A percentile compares a stretch with the other conserved stretches of the same genome.
Evolutionary conservation across 2,113 vertebrate genomes (phyloP).

Genomic region (Calyptommatus sinebrachiatus): DNA sequence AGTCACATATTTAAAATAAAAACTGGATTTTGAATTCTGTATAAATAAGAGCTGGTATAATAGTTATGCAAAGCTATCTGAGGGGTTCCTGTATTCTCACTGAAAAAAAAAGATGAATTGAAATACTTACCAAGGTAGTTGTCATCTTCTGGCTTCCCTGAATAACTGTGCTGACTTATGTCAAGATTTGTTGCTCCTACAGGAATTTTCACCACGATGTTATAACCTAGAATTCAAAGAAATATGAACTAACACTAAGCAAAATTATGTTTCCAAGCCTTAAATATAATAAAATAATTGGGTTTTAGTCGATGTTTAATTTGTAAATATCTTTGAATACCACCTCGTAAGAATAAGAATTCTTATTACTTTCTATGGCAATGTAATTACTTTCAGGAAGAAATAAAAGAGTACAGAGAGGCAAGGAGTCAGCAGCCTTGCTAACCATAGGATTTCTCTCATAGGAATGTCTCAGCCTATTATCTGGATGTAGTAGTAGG

Average conservation of each 20-base stretch:
- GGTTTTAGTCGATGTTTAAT: too few relatives aligned
- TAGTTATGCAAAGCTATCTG: constrained; percentile 1
- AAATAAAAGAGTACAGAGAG: too few relatives aligned
- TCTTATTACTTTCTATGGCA: too few relatives aligned
- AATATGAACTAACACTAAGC: constrained; percentile 44
- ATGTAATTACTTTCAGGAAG: not conserved
- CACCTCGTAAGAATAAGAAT: too few relatives aligned
- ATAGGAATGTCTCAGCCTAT: too few relatives aligned
- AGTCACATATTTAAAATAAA: not conserved
- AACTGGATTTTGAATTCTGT: not conserved
- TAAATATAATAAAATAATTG: not conserved
- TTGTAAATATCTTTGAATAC: too few relatives aligned
- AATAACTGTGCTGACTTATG: constrained; percentile 92
- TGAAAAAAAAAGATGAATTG: constrained; percentile 7
- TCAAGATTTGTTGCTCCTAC: constrained; percentile 94
- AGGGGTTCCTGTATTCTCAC: constrained; percentile 23
- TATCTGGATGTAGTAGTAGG: too few relatives aligned
- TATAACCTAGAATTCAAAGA: constrained; percentile 84
- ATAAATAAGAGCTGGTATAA: not conserved
- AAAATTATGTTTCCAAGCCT: not conserved
- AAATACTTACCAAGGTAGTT: constrained; percentile 91
- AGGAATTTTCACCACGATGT: constrained; percentile 88
- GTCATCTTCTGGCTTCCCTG: constrained; percentile 93
- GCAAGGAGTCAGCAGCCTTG: too few relatives aligned
- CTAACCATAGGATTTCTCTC: too few relatives aligned